Conservation (phyloP, 1,140 invertebrate genomes). For the Caenorhabditis remanei region DNA sequence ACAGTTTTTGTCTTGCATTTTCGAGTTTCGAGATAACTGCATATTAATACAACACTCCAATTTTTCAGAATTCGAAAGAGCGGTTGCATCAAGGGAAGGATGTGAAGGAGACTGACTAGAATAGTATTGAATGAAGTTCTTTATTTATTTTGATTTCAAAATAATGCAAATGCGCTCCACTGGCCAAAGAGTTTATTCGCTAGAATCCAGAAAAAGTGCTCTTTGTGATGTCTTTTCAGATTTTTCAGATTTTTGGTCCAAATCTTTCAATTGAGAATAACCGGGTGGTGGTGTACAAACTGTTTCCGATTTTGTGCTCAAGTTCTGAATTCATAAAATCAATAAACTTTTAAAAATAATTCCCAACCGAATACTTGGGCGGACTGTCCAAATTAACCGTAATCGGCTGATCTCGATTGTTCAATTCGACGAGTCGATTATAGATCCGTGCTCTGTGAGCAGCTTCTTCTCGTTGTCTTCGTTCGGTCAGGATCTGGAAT, state of each 20-base stretch:
- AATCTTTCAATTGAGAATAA: conserved; percentile 27
- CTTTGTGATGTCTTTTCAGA: neutral
- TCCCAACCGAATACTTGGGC: conserved; percentile 16
- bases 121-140: neutral
- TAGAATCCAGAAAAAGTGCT: conserved; percentile 16
- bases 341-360: neutral
- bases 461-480: neutral
- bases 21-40: too few relatives aligned
- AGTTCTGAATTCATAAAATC: neutral
- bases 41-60: neutral
- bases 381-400: conserved; percentile 27
- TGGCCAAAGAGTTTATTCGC: neutral
- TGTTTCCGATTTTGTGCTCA: neutral
- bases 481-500: neutral
- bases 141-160: neutral
- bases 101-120: neutral
- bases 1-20: too few relatives aligned
- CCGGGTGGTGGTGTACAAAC: conserved; percentile 7
- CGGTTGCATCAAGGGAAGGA: neutral
- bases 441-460: neutral
- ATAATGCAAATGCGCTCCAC: too few relatives aligned
- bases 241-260: neutral
- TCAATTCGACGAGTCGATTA: neutral
- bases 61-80: neutral
- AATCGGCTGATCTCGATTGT: neutral